These are phyloP conservation scores for Tapirus indicus DNA, from an alignment of 2,797 vertebrate species.

Conservation along the genomic window DNA sequence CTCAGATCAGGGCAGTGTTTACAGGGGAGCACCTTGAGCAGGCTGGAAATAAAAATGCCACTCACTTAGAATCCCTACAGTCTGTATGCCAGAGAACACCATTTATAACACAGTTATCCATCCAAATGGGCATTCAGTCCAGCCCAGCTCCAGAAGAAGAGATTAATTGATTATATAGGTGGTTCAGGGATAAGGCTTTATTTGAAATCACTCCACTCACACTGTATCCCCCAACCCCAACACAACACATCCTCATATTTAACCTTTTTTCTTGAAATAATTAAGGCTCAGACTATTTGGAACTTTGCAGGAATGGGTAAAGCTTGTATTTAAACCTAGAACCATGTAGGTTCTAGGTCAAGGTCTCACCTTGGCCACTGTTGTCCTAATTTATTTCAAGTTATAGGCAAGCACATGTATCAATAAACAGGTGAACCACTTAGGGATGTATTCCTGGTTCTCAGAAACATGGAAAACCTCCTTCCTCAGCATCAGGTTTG, in stretches of 20 bases:
- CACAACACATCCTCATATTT: background rate
- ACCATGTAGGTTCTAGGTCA: background rate
- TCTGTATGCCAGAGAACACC: background rate
- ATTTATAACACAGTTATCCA: background rate
- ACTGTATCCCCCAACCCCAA: background rate
- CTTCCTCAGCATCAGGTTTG: background rate
- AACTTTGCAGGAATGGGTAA: background rate
- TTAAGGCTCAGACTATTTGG: background rate
- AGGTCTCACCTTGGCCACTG: background rate
- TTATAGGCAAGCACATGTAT: background rate
- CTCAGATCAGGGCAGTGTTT: background rate
- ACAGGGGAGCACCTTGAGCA: background rate
- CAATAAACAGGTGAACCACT: background rate
- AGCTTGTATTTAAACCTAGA: background rate
- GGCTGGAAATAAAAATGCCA: background rate
- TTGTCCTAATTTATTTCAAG: conserved; percentile 15
- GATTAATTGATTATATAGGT: background rate
- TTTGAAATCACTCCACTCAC: background rate
- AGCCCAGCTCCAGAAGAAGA: background rate
- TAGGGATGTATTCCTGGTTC: background rate
- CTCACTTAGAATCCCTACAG: background rate
- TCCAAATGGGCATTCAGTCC: background rate
- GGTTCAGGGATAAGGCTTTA: background rate
- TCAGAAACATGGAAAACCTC: background rate
- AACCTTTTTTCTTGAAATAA: conserved; percentile 1